These are phyloP conservation scores for Petaurus breviceps DNA, from an alignment of 2,113 vertebrate species.

Conservation along the genomic window DNA sequence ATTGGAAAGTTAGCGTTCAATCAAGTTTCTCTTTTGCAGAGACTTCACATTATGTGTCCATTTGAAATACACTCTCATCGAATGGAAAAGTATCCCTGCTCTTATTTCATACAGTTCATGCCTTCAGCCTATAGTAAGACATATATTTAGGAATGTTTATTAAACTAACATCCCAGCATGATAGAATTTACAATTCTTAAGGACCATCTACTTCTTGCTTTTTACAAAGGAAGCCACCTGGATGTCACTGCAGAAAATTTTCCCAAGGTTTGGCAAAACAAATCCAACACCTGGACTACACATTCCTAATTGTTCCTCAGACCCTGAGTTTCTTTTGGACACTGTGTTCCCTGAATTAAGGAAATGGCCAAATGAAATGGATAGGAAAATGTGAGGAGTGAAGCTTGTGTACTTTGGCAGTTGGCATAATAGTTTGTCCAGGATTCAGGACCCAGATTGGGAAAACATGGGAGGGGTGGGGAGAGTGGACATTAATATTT, in stretches of 20 bases:
- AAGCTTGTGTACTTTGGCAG: neutral
- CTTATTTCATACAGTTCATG: constrained; percentile 52
- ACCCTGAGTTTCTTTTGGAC: neutral
- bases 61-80: constrained; percentile 37
- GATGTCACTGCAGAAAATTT: constrained; percentile 42
- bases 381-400: neutral
- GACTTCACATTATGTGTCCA: constrained; percentile 3
- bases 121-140: constrained; percentile 10
- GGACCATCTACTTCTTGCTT: constrained; percentile 42
- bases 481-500: neutral
- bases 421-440: neutral
- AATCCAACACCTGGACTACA: constrained; percentile 5
- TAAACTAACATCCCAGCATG: constrained; percentile 24
- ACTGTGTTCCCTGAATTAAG: neutral
- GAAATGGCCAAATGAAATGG: neutral
- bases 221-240: constrained; percentile 39
- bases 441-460: neutral
- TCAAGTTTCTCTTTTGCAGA: constrained; percentile 55
- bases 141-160: constrained; percentile 50
- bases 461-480: neutral
- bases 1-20: constrained; percentile 61
- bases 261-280: constrained; percentile 35
- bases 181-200: constrained; percentile 31
- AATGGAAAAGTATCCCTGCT: constrained; percentile 37
- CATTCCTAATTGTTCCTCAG: constrained; percentile 28